Conservation (phyloP, 2,888 invertebrate species). For the Dolichomitus sp. region DNA sequence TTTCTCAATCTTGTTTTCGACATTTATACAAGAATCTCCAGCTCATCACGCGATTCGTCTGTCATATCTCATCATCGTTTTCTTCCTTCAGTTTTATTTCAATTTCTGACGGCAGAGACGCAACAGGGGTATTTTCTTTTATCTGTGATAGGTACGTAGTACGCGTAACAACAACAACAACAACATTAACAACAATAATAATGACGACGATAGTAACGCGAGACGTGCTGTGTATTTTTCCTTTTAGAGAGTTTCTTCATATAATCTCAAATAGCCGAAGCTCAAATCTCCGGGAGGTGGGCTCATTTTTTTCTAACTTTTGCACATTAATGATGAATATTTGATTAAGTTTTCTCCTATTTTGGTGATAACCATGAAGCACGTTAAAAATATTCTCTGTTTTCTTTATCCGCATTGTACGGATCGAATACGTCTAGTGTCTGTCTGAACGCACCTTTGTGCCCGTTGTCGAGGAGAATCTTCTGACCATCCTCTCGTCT, state of each 20-base stretch:
- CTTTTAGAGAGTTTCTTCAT: too few species aligned
- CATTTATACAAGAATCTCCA: slow-evolving; percentile 37
- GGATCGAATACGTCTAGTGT: neutral
- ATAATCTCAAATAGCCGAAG: too few species aligned
- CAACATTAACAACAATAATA: slow-evolving; percentile 68
- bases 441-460: slow-evolving; percentile 80
- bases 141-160: slow-evolving; percentile 66
- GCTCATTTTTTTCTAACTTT: neutral
- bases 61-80: slow-evolving; percentile 15
- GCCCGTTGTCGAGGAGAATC: slow-evolving; percentile 90
- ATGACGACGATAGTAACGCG: slow-evolving; percentile 66
- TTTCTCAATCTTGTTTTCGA: neutral
- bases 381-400: too few species aligned
- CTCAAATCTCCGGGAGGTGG: too few species aligned
- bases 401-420: neutral
- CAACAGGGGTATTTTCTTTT: slow-evolving; percentile 43
- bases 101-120: slow-evolving; percentile 41
- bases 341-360: neutral
- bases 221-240: slow-evolving; percentile 32
- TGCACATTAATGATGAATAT: neutral
- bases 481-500: slow-evolving; percentile 93
- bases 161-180: slow-evolving; percentile 71
- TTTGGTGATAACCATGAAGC: neutral
- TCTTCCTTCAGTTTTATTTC: slow-evolving; percentile 6
- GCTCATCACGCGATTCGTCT: slow-evolving; percentile 17